Conservation (phyloP, 2,113 vertebrate species). For the Pelecanoides urinatrix region DNA sequence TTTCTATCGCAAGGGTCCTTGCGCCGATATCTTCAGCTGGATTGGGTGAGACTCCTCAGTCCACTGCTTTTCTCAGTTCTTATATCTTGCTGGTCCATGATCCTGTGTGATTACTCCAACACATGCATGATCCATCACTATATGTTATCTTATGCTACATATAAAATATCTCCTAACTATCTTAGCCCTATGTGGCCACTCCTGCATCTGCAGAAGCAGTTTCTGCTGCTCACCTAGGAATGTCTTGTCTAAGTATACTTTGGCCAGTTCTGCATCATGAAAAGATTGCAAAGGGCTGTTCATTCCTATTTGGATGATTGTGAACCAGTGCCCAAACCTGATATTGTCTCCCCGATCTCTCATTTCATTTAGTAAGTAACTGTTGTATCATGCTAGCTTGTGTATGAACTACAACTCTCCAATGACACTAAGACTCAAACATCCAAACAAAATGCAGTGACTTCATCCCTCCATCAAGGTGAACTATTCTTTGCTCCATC, state of each 20-base stretch:
- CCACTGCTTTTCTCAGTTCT: not conserved
- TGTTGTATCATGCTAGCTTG: not conserved
- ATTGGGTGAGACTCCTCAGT: accelerated
- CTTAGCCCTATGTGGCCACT: not conserved
- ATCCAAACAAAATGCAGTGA: not conserved
- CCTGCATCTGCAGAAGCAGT: not conserved
- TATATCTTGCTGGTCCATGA: not conserved
- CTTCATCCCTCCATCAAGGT: not conserved
- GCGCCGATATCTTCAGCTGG: not conserved
- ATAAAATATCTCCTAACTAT: not conserved
- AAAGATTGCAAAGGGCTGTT: not conserved
- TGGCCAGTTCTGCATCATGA: not conserved
- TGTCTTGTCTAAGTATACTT: not conserved
- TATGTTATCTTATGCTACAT: not conserved
- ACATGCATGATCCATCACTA: not conserved
- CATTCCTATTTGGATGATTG: accelerated
- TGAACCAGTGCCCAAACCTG: not conserved
- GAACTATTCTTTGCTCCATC: not conserved
- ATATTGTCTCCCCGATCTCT: not conserved
- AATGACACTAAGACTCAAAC: accelerated
- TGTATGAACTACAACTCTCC: not conserved
- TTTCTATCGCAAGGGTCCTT: not conserved
- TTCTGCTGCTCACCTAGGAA: not conserved
- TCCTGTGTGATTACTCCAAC: no score
- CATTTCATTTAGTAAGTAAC: not conserved